Conservation (phyloP, 2,797 vertebrate species). For the Lutjanus argentimaculatus region DNA sequence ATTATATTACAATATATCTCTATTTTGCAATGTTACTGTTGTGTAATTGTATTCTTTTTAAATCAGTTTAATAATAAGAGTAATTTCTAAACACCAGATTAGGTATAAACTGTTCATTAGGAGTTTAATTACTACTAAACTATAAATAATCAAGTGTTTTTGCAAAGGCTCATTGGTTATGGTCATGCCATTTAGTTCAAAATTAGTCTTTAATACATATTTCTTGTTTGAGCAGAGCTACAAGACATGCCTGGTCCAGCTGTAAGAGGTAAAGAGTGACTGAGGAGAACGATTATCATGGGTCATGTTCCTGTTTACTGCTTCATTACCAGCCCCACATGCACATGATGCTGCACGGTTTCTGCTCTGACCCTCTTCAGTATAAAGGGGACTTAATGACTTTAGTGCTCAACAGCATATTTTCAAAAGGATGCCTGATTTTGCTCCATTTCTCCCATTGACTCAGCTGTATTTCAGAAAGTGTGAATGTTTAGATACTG, state of each 20-base stretch:
- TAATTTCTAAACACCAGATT: not conserved
- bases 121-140: not conserved
- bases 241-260: slow-evolving; percentile 25
- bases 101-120: not conserved
- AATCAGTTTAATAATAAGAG: not conserved
- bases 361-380: slow-evolving; percentile 27
- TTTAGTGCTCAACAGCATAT: slow-evolving; percentile 4
- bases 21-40: not conserved
- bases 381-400: slow-evolving; percentile 38
- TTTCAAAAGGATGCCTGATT: not conserved
- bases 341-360: slow-evolving; percentile 17
- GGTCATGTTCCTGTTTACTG: slow-evolving; percentile 48
- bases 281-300: slow-evolving; percentile 61
- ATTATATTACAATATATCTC: not conserved
- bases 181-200: not conserved
- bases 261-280: slow-evolving; percentile 40
- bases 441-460: not conserved
- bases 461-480: slow-evolving; percentile 4
- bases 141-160: not conserved
- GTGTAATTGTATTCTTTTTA: not conserved
- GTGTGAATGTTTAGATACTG: slow-evolving; percentile 13
- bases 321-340: slow-evolving; percentile 53
- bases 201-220: not conserved
- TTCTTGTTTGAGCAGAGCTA: slow-evolving; percentile 1
- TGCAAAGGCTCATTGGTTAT: slow-evolving; percentile 10